Percentiles rank a stretch among this genome's conserved stretches.
phyloP scores from a whole-genome alignment of 2,113 vertebrate species.

The Acanthochromis polyacanthus region DNA sequence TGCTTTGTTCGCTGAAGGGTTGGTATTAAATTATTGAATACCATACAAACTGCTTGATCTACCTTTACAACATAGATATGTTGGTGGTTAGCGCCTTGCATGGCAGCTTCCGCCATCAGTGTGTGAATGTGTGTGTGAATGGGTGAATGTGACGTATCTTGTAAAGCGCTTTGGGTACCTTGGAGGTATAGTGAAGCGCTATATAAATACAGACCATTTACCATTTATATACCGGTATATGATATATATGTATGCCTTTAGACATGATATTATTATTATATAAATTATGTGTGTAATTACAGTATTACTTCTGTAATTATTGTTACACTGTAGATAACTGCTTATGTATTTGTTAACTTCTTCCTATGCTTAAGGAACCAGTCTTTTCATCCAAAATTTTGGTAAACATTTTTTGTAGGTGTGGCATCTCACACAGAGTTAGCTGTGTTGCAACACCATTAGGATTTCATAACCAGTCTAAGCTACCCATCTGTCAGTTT shows the following conservation, averaged over 20 bases:
- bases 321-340: conserved; percentile 5
- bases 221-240: no score
- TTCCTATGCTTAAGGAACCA: background rate
- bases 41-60: background rate
- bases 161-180: no score
- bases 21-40: conserved; percentile 24
- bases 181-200: no score
- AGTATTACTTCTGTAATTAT: background rate
- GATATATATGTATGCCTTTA: background rate
- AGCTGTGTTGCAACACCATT: background rate
- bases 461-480: conserved; percentile 12
- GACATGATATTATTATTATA: background rate
- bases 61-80: background rate
- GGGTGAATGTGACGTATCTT: no score
- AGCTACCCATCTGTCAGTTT: conserved; percentile 40
- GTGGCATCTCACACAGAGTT: background rate
- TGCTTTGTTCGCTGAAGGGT: background rate
- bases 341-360: background rate
- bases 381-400: background rate
- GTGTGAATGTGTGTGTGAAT: no score
- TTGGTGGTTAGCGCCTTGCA: no score
- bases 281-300: background rate
- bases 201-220: no score
- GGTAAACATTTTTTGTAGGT: background rate
- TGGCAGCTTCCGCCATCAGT: no score